A percentile compares a stretch with the other conserved stretches of the same genome.
These are phyloP conservation scores for Amphibalanus amphitrite DNA, from an alignment of 1,140 invertebrate species.

Conservation along the genomic window DNA sequence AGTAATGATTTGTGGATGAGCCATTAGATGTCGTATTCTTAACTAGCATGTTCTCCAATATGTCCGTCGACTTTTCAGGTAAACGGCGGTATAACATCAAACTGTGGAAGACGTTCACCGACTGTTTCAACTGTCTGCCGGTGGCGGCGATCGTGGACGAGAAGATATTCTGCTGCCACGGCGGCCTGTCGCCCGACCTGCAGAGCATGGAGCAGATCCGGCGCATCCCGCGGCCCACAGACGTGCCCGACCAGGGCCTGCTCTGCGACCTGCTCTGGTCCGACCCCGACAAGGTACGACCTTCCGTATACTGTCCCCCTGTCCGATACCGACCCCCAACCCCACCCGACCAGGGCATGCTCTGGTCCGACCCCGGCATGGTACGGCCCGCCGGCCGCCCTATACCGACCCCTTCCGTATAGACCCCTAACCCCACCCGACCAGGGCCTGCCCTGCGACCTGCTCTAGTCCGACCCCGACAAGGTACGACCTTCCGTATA, in stretches of 20 bases:
- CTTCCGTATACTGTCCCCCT: neutral
- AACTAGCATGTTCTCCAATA: too few species aligned
- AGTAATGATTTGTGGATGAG: too few species aligned
- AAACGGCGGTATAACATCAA: slow-evolving; percentile 85
- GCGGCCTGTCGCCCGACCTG: slow-evolving; percentile 65
- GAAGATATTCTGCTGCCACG: slow-evolving; percentile 76
- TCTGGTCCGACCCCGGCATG: too few species aligned
- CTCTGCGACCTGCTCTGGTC: slow-evolving; percentile 41
- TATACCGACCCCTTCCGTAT: neutral
- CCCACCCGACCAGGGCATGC: neutral
- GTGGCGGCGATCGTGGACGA: slow-evolving; percentile 84
- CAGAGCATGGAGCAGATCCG: slow-evolving; percentile 16
- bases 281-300: slow-evolving; percentile 31
- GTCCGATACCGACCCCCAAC: too few species aligned
- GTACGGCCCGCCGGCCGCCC: neutral
- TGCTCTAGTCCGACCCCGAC: neutral
- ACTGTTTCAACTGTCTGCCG: slow-evolving; percentile 96
- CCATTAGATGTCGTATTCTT: too few species aligned
- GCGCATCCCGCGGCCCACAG: slow-evolving; percentile 48
- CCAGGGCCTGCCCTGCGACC: too few species aligned
- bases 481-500: neutral
- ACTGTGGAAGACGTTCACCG: slow-evolving; percentile 97
- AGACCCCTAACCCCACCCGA: neutral
- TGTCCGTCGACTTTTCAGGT: neutral
- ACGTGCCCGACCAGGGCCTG: slow-evolving; percentile 66